Base-by-base conservation (phyloP, 1,140 invertebrate species). In the Drosophila novamexicana region DNA sequence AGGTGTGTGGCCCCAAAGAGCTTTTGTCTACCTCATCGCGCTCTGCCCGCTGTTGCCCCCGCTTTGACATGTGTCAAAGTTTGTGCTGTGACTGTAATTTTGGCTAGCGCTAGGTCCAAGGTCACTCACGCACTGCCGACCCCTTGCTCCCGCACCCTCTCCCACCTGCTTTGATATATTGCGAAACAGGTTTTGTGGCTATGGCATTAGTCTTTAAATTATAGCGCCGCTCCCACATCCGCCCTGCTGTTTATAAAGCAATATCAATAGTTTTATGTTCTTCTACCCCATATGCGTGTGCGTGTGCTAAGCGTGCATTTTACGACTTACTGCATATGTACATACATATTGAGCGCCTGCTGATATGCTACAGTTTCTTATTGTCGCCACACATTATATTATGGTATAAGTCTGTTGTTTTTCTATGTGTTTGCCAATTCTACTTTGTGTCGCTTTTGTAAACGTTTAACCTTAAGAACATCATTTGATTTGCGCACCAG, bases 21-120 rank as follows among this genome's bases (percentile, higher is more conserved):
- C 52, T 72, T 42, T 72, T 66, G 34, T 56, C 9, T 57, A n/a
- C 14, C 29, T 18, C 29, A 6, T 16, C 39, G 42, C 37, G 37
- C 49, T n/a, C 7, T 34, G 4, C 36, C 2, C 45, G 4, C 22
- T 14, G 7, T 39, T 40, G 52, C 57, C 37, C 74, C 68, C 22
- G 22, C 34, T 77, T 59, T 75, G 84, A 84, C 84, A 88, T 82
- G 77, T 81, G 84, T 81, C 83, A 84, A 89, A 84, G 54, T 72
- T 73, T 78, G 66, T 57, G 69, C 72, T 29, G 22, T 29, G 47
- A 39, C 75, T 69, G 76, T 77, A 76, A 70, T 73, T 74, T 67
- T 39, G 45, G 36, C 37, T 29, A 37, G 12, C 32, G 42, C 9
- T 65, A 22, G 29, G 32, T 32, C 45, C 79, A 86, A 88, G 83